Evolutionary conservation across 2,797 vertebrate genomes (phyloP), one percentile per base, ranked within the genome.

Genomic region (Protonibea diacanthus): DNA sequence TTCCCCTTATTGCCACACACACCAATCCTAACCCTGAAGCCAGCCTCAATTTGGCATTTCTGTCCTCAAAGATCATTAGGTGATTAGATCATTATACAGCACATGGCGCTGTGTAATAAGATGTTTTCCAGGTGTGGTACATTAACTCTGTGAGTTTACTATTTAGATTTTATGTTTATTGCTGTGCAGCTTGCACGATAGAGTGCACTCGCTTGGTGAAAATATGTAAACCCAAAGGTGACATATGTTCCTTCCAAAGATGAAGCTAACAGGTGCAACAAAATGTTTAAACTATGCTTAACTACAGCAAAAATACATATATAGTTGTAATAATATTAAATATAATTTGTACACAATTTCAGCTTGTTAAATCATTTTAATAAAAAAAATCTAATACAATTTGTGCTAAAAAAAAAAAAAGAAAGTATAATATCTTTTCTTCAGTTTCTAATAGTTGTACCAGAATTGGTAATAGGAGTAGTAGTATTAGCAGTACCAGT

Each of bases 41-140:
- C 51, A 59, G 66, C 48, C 48, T 61, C 15, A 29, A 12, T 74
- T 51, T 80, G 47, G 49, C 53, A 71, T 86, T 67, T 61, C 38
- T 73, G 29, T 70, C 58, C 56, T 78, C 29, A 77, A 70, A 80
- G 33, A 38, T 38, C 33, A 38, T 38, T 9, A 9, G 33, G 9
- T 38, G 8, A 38, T 38, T 70, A 38, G 61, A 77, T 78, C 62
- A 79, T 84, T 82, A 80, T 73, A 69, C 33, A 20, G 74, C 67
- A 79, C 81, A 80, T 76, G 81, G 64, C 77, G 70, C 53, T 51
- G 52, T 59, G n/a, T 64, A 74, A 79, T 68, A 81, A 65, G 48
- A 71, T 44, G 52, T 69, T 61, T 83, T 85, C 82, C 84, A 85
- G 76, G 80, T 88, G 82, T 65, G 23, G 12, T n/a, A 18, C 7